These are phyloP conservation scores for Latrodectus geometricus DNA, from an alignment of 1,140 invertebrate species.

Conservation along the genomic window DNA sequence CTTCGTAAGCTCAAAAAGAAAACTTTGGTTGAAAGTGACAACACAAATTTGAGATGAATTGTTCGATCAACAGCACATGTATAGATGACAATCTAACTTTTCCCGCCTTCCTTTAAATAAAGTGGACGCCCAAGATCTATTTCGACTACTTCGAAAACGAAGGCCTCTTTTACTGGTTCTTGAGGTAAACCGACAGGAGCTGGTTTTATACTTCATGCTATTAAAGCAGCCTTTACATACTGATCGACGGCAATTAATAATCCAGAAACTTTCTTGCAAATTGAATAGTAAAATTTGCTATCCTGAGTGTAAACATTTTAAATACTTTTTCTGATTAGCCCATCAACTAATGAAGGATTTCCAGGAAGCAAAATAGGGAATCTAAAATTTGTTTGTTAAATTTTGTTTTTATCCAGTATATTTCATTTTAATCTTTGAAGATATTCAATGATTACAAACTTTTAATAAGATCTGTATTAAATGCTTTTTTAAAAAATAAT, in stretches of 20 bases:
- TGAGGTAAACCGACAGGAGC: not conserved
- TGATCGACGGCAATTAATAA: not conserved
- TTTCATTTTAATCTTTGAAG: not conserved
- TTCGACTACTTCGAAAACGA: not conserved
- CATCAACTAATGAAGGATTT: not conserved
- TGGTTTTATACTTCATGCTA: not conserved
- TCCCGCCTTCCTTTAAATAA: not conserved
- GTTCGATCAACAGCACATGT: not conserved
- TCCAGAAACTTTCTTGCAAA: constrained; percentile 12
- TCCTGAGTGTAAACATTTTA: not conserved
- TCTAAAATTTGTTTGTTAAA: not conserved
- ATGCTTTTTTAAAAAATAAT: not conserved
- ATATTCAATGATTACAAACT: not conserved
- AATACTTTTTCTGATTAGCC: not conserved
- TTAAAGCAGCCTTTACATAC: not conserved
- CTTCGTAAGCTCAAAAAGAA: not conserved
- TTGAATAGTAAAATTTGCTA: constrained; percentile 1
- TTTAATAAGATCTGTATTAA: not conserved
- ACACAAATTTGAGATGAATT: not conserved
- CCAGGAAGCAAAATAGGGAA: not conserved
- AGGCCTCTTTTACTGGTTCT: not conserved
- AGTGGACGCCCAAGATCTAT: not conserved
- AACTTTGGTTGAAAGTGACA: not conserved
- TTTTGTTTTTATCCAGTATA: not conserved
- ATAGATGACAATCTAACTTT: not conserved